Percentiles rank a stretch among this genome's conserved stretches.
phyloP scores from a whole-genome alignment of 1,140 invertebrate species.

The Mactra quadrangularis region DNA sequence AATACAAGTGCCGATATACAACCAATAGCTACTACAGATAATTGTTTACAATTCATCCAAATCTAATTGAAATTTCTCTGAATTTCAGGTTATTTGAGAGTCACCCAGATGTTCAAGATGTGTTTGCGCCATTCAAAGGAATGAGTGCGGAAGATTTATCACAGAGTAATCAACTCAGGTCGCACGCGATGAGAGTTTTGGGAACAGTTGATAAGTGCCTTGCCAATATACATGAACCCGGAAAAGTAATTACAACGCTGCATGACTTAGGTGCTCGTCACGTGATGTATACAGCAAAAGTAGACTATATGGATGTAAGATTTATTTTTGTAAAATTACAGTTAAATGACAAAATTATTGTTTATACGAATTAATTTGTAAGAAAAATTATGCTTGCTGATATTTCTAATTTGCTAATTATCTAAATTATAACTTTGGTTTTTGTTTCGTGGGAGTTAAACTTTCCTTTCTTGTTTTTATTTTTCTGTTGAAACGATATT shows the following conservation, averaged over 20 bases:
- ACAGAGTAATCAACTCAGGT: conserved; percentile 85
- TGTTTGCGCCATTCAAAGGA: conserved; percentile 86
- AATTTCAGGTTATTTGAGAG: conserved; percentile 86
- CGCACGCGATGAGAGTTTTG: conserved; percentile 87
- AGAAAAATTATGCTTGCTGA: too few relatives aligned
- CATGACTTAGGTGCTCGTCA: conserved; percentile 86
- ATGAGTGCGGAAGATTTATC: conserved; percentile 85
- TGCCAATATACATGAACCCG: conserved; percentile 85
- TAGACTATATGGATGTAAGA: conserved; percentile 87
- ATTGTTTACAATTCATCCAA: too few relatives aligned
- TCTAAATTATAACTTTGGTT: too few relatives aligned
- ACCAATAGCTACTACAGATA: too few relatives aligned
- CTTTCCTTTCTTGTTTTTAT: too few relatives aligned
- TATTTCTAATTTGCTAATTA: too few relatives aligned
- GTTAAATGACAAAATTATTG: too few relatives aligned
- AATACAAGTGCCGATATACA: too few relatives aligned
- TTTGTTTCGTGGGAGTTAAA: too few relatives aligned
- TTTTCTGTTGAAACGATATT: too few relatives aligned
- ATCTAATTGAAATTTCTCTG: too few relatives aligned
- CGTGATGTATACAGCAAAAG: conserved; percentile 86
- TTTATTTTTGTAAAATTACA: neutral
- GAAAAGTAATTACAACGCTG: conserved; percentile 85
- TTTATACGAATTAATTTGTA: too few relatives aligned
- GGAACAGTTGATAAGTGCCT: conserved; percentile 87
- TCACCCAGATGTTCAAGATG: conserved; percentile 87